A percentile compares a stretch with the other conserved stretches of the same genome.
Conservation (phyloP, 2,113 vertebrate genomes). For the Eptesicus fuscus region DNA sequence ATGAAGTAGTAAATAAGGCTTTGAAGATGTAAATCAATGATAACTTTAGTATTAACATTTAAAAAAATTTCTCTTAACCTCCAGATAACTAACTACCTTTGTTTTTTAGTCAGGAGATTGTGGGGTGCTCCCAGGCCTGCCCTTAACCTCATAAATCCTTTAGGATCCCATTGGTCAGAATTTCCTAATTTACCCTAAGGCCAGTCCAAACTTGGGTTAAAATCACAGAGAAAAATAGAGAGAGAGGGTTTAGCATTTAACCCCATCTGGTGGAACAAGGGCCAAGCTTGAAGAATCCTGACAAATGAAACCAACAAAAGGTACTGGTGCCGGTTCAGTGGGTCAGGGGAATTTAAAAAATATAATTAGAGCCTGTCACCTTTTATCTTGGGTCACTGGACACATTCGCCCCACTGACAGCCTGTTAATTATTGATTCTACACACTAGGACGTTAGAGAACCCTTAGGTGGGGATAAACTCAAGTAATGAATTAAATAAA, state of each 20-base stretch:
- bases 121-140: background rate
- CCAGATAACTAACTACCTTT: background rate
- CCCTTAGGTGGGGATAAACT: background rate
- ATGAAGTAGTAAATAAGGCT: background rate
- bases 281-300: background rate
- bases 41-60: background rate
- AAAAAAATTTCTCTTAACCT: background rate
- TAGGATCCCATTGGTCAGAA: background rate
- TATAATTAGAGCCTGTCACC: constrained; percentile 37
- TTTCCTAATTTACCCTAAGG: background rate
- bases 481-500: background rate
- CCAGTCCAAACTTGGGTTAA: background rate
- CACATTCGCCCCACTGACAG: background rate
- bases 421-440: constrained; percentile 39
- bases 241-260: background rate
- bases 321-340: background rate
- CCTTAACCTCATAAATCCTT: background rate
- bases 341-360: constrained; percentile 30
- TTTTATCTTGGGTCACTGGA: constrained; percentile 49
- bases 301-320: constrained; percentile 40
- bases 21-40: background rate
- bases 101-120: background rate
- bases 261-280: background rate
- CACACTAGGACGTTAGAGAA: constrained; percentile 2
- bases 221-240: background rate